These are phyloP conservation scores for Chaetops frenatus DNA, from an alignment of 2,113 vertebrate species.

Conservation along the genomic window DNA sequence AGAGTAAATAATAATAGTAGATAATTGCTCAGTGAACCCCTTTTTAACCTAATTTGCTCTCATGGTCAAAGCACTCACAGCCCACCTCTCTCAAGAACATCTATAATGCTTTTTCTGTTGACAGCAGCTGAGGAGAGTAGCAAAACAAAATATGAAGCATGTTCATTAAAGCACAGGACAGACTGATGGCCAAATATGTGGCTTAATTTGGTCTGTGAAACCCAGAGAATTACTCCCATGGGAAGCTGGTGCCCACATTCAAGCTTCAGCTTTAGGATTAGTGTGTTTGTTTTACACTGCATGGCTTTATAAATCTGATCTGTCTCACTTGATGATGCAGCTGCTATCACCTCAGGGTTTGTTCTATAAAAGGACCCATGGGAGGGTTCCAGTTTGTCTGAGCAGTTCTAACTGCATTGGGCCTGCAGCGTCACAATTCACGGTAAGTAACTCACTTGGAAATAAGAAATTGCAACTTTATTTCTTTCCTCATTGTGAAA, in stretches of 20 bases:
- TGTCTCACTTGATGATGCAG: neutral
- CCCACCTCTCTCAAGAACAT: neutral
- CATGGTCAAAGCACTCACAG: neutral
- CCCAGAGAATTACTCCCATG: accelerated
- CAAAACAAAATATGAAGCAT: neutral
- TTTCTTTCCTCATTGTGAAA: neutral
- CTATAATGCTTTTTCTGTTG: neutral
- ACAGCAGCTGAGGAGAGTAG: neutral
- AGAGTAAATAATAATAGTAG: neutral
- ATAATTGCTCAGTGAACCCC: neutral
- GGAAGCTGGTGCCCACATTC: neutral
- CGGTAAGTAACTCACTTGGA: neutral
- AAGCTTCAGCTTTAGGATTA: neutral
- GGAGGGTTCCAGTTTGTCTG: neutral
- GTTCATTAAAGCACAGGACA: neutral
- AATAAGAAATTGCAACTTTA: neutral
- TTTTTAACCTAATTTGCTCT: neutral
- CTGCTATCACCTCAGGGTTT: neutral
- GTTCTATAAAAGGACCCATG: neutral
- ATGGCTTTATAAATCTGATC: neutral
- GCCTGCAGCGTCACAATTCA: neutral
- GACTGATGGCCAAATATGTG: accelerated
- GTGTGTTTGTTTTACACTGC: neutral
- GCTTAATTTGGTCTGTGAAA: neutral
- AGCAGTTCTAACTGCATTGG: neutral